Evolutionary conservation across 2,113 vertebrate genomes (phyloP).

Genomic region (Calypte anna): DNA sequence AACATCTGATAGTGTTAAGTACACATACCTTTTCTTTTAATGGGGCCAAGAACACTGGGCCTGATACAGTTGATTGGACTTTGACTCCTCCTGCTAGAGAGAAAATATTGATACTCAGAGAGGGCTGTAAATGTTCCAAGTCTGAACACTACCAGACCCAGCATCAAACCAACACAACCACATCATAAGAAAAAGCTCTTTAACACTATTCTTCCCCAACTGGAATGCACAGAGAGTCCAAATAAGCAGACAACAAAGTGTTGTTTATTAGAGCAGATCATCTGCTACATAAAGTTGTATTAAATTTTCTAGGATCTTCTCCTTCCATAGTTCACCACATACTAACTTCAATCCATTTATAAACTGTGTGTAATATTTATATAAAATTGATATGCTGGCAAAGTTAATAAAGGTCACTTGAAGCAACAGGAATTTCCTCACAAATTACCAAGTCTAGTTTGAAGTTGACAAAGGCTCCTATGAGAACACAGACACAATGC

Average conservation of each 20-base stretch:
- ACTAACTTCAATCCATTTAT: background rate
- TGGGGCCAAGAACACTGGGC: slow-evolving; percentile 91
- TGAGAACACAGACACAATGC: background rate
- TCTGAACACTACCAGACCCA: background rate
- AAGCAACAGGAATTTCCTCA: background rate
- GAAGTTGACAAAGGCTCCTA: accelerated
- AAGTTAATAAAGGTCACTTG: background rate
- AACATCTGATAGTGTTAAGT: background rate
- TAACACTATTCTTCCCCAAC: background rate
- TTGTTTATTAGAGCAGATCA: background rate
- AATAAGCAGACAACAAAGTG: background rate
- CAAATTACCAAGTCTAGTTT: background rate
- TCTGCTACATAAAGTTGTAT: accelerated
- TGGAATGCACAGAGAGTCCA: background rate
- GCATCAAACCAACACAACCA: background rate
- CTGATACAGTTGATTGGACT: slow-evolving; percentile 97
- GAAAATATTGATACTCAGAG: background rate
- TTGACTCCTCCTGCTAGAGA: slow-evolving; percentile 89
- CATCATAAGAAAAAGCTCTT: background rate
- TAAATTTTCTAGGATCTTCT: background rate
- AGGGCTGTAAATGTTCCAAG: background rate
- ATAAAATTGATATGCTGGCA: background rate
- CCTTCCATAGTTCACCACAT: background rate
- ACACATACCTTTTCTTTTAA: slow-evolving; percentile 94
- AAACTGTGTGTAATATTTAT: background rate